Conservation (phyloP, 2,888 invertebrate species). For the Carpatolechia fugitivella region DNA sequence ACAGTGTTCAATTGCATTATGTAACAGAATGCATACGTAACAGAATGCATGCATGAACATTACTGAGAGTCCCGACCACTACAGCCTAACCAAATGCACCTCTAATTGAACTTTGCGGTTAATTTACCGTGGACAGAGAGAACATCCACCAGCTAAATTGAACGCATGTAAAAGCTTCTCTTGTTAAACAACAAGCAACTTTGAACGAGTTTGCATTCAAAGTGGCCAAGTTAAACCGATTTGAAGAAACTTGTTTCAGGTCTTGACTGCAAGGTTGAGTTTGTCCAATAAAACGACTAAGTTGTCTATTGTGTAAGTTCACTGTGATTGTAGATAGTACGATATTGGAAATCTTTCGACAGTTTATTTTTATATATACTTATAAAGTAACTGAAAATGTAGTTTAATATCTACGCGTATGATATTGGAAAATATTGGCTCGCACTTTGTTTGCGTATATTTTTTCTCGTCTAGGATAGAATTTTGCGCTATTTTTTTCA, state of each 20-base stretch:
- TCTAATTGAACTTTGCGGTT: conserved; percentile 23
- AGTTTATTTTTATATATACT: neutral
- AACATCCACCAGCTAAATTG: conserved; percentile 16
- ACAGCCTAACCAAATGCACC: neutral
- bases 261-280: conserved; percentile 2
- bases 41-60: too few species aligned
- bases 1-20: too few species aligned
- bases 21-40: too few species aligned
- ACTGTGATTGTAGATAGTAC: neutral
- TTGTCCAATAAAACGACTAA: conserved; percentile 5
- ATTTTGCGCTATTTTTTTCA: too few species aligned
- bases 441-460: too few species aligned
- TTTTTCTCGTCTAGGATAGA: too few species aligned
- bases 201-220: conserved; percentile 19
- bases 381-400: neutral
- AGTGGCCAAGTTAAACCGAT: conserved; percentile 18
- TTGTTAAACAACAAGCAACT: conserved; percentile 21
- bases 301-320: conserved; percentile 1
- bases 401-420: too few species aligned
- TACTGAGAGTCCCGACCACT: neutral
- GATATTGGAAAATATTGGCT: too few species aligned
- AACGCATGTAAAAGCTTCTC: conserved; percentile 24
- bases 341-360: neutral
- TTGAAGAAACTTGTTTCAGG: conserved; percentile 15
- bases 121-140: conserved; percentile 22